Evolutionary conservation across 1,140 invertebrate species (phyloP).

Genomic region (Musca domestica): DNA sequence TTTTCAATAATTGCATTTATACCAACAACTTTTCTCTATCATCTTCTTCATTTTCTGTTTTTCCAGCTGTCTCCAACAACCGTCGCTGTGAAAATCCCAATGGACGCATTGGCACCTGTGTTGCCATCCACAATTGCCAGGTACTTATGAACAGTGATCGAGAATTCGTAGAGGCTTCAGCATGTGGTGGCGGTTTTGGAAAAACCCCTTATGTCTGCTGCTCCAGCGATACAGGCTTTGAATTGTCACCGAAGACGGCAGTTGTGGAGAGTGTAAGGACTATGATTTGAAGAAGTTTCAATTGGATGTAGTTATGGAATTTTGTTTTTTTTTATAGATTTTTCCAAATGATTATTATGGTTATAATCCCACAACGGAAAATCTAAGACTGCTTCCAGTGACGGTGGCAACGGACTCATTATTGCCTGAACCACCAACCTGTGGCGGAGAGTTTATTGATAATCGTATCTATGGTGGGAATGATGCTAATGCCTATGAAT

Average conservation of each 20-base stretch:
- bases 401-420: not conserved
- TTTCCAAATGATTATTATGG: too few relatives aligned
- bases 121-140: constrained; percentile 41
- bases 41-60: constrained; percentile 7
- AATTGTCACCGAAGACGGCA: too few relatives aligned
- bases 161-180: constrained; percentile 37
- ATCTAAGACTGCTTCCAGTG: too few relatives aligned
- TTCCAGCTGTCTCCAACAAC: constrained; percentile 29
- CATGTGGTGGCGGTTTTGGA: constrained; percentile 34
- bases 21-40: not conserved
- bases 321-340: too few relatives aligned
- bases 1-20: not conserved
- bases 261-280: too few relatives aligned
- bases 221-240: constrained; percentile 42
- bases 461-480: constrained; percentile 48
- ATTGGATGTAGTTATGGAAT: too few relatives aligned
- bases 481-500: constrained; percentile 57
- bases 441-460: constrained; percentile 43
- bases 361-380: too few relatives aligned
- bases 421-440: constrained; percentile 40
- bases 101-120: constrained; percentile 36
- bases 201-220: constrained; percentile 43
- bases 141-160: constrained; percentile 35
- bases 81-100: constrained; percentile 42
- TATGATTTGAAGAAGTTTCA: too few relatives aligned